Percentiles rank a stretch among this genome's conserved stretches.
Conservation (phyloP, 2,888 invertebrate species). For the Fragum sueziense region DNA sequence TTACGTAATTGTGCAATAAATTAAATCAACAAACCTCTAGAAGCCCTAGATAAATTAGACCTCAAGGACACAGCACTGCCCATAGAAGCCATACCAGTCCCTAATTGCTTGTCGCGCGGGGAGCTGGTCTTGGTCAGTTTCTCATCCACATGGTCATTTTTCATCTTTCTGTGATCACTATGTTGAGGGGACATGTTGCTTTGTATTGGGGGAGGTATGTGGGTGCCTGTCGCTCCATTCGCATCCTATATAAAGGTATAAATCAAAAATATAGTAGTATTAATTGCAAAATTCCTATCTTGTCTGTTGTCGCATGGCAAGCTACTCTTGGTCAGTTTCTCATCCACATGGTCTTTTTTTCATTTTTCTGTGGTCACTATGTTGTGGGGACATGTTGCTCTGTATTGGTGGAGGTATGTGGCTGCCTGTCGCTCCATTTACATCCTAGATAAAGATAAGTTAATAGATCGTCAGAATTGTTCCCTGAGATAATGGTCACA, state of each 20-base stretch:
- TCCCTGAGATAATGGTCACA: no score
- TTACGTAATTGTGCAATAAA: no score
- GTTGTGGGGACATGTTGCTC: constrained; percentile 28
- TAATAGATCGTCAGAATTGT: no score
- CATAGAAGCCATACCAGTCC: constrained; percentile 31
- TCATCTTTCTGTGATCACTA: constrained; percentile 48
- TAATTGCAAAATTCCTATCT: neutral
- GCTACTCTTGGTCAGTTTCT: constrained; percentile 45
- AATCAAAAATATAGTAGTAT: no score
- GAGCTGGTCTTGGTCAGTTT: constrained; percentile 41
- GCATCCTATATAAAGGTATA: neutral
- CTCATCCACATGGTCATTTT: constrained; percentile 60
- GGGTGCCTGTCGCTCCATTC: neutral
- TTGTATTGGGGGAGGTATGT: constrained; percentile 13
- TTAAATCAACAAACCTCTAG: constrained; percentile 35
- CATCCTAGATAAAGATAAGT: no score
- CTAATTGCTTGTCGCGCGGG: neutral
- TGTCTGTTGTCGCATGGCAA: neutral
- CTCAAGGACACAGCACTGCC: constrained; percentile 68
- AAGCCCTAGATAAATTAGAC: constrained; percentile 57
- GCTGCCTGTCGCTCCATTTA: neutral
- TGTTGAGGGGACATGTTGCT: constrained; percentile 31
- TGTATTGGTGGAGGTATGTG: constrained; percentile 13
- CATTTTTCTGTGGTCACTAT: constrained; percentile 47
- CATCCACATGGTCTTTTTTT: constrained; percentile 60